phyloP scores from a whole-genome alignment of 2,113 vertebrate genomes.

The Todiramphus chloris region DNA sequence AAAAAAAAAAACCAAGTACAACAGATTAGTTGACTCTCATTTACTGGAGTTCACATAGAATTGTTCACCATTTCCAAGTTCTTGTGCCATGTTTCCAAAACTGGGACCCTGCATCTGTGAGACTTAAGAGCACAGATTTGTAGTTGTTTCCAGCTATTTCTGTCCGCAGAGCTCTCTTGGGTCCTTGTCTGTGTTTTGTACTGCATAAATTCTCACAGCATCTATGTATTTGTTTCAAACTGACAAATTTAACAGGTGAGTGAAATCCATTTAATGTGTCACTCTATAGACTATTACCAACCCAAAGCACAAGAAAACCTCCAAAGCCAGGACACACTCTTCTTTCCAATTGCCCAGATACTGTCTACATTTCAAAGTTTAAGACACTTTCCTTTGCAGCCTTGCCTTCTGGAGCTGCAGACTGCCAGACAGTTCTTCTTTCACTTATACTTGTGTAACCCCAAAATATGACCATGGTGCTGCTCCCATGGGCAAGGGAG shows the following conservation, averaged over 20 bases:
- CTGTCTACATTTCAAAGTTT: background rate
- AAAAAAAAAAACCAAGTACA: background rate
- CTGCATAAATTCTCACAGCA: background rate
- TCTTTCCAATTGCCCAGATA: background rate
- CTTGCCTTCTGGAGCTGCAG: background rate
- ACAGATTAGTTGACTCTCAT: background rate
- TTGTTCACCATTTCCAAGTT: background rate
- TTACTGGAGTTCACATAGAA: background rate
- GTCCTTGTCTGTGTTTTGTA: background rate
- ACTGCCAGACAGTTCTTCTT: background rate
- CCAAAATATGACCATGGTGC: accelerated
- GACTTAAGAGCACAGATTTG: background rate
- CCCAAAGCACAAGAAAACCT: background rate
- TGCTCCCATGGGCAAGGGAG: accelerated
- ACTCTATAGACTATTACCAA: background rate
- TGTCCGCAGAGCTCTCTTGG: background rate
- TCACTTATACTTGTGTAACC: background rate
- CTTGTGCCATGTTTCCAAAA: background rate
- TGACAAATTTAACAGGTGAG: background rate
- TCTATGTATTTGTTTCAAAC: background rate
- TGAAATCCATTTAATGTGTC: background rate
- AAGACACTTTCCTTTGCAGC: background rate
- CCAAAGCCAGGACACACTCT: background rate
- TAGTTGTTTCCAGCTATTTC: background rate
- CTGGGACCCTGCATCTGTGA: background rate